Conservation (phyloP, 2,113 vertebrate genomes). For the Cygnus atratus region DNA sequence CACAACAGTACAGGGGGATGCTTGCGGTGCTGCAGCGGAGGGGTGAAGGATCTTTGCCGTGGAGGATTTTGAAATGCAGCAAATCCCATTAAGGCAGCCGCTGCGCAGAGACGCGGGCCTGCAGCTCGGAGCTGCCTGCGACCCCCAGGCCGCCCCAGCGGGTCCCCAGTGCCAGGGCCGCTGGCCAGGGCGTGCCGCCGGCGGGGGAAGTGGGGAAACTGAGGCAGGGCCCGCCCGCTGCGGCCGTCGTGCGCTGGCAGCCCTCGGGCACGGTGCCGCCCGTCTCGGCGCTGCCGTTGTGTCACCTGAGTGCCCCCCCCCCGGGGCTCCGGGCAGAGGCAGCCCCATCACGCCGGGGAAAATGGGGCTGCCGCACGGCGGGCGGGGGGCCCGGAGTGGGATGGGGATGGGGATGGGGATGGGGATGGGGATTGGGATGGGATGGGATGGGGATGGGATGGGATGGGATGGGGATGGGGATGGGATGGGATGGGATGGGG, state of each 20-base stretch:
- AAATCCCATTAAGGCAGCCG: rapidly evolving
- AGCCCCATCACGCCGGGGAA: not conserved
- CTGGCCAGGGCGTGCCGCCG: not conserved
- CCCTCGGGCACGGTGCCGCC: rapidly evolving
- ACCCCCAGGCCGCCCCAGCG: rapidly evolving
- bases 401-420: too few relatives aligned
- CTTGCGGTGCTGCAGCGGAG: rapidly evolving
- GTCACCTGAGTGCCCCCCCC: not conserved
- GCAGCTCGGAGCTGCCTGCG: rapidly evolving
- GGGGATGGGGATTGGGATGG: too few relatives aligned
- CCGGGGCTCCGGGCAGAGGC: rapidly evolving
- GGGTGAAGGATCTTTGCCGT: not conserved
- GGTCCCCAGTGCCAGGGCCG: too few relatives aligned
- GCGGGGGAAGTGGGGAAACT: not conserved
- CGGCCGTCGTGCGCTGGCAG: rapidly evolving
- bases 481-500: too few relatives aligned
- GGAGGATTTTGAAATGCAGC: not conserved
- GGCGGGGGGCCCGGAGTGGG: too few relatives aligned
- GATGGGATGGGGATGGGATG: not conserved
- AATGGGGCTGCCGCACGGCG: too few relatives aligned
- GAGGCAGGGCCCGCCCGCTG: not conserved
- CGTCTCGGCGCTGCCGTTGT: rapidly evolving
- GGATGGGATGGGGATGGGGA: too few relatives aligned
- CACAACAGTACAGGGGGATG: rapidly evolving
- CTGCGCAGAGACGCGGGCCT: rapidly evolving